Conservation (phyloP, 2,113 vertebrate species). For the Oxygymnocypris stewartii region DNA sequence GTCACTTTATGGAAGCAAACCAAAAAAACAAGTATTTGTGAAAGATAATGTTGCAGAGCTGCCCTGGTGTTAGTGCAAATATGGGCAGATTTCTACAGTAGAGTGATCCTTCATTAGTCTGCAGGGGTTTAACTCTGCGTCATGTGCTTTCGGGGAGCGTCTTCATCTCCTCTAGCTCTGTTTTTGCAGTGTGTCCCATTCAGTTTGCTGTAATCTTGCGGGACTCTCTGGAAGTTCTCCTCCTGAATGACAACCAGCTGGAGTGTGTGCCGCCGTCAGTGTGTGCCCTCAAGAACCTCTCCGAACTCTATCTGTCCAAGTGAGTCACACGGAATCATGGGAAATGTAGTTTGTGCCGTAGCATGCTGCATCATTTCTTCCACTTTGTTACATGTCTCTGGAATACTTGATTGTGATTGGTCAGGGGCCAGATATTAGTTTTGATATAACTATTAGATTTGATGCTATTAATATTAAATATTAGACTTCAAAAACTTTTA, state of each 20-base stretch:
- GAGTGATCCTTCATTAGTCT: constrained; percentile 34
- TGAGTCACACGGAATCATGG: constrained; percentile 72
- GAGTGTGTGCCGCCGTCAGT: constrained; percentile 86
- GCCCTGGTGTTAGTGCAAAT: not conserved
- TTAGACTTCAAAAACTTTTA: too few species aligned
- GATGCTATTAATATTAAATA: too few species aligned
- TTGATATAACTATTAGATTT: too few species aligned
- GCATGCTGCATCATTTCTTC: not conserved
- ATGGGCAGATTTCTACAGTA: not conserved
- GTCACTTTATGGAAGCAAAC: not conserved
- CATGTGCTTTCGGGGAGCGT: constrained; percentile 11
- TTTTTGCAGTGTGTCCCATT: constrained; percentile 75
- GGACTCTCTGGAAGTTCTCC: constrained; percentile 89
- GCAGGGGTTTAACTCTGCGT: constrained; percentile 17
- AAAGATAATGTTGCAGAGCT: not conserved
- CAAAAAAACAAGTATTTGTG: not conserved
- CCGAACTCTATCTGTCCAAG: constrained; percentile 95
- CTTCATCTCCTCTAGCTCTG: constrained; percentile 36
- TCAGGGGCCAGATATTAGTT: too few species aligned
- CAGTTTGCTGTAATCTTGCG: constrained; percentile 87
- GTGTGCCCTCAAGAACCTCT: constrained; percentile 84
- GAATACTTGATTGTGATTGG: not conserved
- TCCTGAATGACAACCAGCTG: constrained; percentile 90
- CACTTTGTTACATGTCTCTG: not conserved
- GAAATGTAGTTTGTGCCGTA: not conserved